phyloP scores from a whole-genome alignment of 1,140 invertebrate genomes.

The Theocolax elegans region DNA sequence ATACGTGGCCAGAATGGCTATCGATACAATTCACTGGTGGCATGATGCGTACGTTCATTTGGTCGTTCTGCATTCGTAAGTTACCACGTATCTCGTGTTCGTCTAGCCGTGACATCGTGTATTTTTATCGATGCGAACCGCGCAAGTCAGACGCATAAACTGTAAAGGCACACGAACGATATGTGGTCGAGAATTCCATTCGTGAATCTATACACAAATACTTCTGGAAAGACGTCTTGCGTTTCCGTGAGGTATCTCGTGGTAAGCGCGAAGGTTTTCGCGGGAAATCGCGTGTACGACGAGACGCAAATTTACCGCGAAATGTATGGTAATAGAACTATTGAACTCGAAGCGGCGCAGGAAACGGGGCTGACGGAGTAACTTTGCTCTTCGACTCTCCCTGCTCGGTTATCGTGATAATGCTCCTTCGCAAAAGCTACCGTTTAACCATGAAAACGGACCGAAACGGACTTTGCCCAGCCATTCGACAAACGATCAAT shows the following conservation, averaged over 20 bases:
- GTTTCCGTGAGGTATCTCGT: slow-evolving; percentile 31
- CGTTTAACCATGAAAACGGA: slow-evolving; percentile 32
- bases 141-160: slow-evolving; percentile 50
- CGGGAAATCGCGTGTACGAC: slow-evolving; percentile 23
- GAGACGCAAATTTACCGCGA: slow-evolving; percentile 53
- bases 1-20: slow-evolving; percentile 44
- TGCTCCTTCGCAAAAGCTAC: slow-evolving; percentile 24
- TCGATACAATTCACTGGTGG: slow-evolving; percentile 41
- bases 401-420: slow-evolving; percentile 32
- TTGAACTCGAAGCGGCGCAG: slow-evolving; percentile 43
- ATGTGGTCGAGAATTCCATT: slow-evolving; percentile 39
- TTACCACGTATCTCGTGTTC: slow-evolving; percentile 18
- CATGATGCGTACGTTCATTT: slow-evolving; percentile 8
- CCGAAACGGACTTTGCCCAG: slow-evolving; percentile 13
- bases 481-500: slow-evolving; percentile 20
- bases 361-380: slow-evolving; percentile 50
- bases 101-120: background rate
- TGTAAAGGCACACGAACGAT: slow-evolving; percentile 44
- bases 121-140: background rate
- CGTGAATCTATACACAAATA: slow-evolving; percentile 40
- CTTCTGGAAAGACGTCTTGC: slow-evolving; percentile 42
- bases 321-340: slow-evolving; percentile 55
- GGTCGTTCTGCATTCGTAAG: slow-evolving; percentile 12
- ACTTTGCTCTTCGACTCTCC: slow-evolving; percentile 2
- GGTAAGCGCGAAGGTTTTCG: too few relatives aligned